Base-by-base conservation (phyloP, 2,113 vertebrate species). In the Trinectes maculatus region DNA sequence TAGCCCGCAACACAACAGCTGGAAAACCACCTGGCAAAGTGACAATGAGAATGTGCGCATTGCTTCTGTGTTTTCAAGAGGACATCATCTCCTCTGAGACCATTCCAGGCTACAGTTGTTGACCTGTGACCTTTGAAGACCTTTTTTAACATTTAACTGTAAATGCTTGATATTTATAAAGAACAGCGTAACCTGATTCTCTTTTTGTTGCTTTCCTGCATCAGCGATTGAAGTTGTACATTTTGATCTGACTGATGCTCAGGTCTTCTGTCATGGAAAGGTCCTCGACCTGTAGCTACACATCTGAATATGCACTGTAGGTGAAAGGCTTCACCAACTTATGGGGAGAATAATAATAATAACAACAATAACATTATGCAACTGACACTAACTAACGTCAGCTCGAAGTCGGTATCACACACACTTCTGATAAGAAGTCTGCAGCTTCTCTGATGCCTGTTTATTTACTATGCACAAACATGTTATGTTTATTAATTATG, bases 341-440 rank as follows among this genome's bases (percentile, higher is more conserved):
- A 59, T 29, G 60, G 76, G 65, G 37, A 39, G 4, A 3, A 3
- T n/a, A 8, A 11, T 44, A 13, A 24, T 5, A 12, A 22, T n/a
- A n/a, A n/a, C n/a, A n/a, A n/a, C n/a, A 9, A 42, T 52, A 67
- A 49, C 66, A 75, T 64, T 84, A 85, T 89, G 87, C 79, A 85
- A 87, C 49, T 60, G 46, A 71, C 56, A 56, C 61, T 77, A 77
- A 31, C 16, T 60, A 11, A 46, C 52, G 51, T 84, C 6, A 79
- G 47, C 26, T 63, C 13, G 9, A 62, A 39, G 69, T 55, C n/a
- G 2, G 54, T 18, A 64, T 75, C 65, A 39, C 18, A 63, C 39
- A 42, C 31, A 85, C 74, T 79, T 62, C 82, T 80, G 74, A 83
- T 47, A n/a, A n/a, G n/a, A n/a, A n/a, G n/a, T n/a, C n/a, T n/a